These are phyloP conservation scores for Drosophila ananassae DNA, from an alignment of 1,140 invertebrate species.

Conservation along the genomic window DNA sequence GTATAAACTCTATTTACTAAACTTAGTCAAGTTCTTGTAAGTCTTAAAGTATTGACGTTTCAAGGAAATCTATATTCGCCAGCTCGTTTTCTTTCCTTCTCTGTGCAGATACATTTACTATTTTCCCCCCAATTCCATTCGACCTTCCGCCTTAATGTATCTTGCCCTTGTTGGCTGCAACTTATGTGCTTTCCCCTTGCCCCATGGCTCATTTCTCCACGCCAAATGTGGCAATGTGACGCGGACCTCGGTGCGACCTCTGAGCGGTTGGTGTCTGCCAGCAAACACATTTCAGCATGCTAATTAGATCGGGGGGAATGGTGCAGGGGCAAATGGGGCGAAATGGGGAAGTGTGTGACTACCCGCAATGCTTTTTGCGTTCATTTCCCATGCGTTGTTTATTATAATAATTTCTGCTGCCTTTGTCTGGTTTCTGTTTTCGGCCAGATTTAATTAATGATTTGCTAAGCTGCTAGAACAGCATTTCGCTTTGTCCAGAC, in stretches of 20 bases:
- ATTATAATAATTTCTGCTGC: slow-evolving; percentile 70
- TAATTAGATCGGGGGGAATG: slow-evolving; percentile 58
- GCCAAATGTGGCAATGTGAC: slow-evolving; percentile 19
- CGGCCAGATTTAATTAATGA: slow-evolving; percentile 74
- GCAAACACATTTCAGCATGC: slow-evolving; percentile 56
- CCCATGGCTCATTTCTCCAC: slow-evolving; percentile 12
- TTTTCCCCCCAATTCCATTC: neutral
- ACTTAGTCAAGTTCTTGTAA: too few species aligned
- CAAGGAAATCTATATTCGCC: neutral
- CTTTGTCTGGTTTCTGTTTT: slow-evolving; percentile 51
- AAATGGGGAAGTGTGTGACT: neutral
- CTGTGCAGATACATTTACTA: neutral
- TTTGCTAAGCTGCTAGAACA: slow-evolving; percentile 66
- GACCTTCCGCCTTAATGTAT: slow-evolving; percentile 57
- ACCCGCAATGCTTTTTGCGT: slow-evolving; percentile 52
- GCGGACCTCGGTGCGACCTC: slow-evolving; percentile 29
- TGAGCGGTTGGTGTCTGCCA: slow-evolving; percentile 15
- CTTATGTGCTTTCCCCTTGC: slow-evolving; percentile 32
- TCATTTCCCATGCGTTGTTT: slow-evolving; percentile 70
- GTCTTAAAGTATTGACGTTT: neutral
- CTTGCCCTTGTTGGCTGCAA: slow-evolving; percentile 50
- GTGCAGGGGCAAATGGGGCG: neutral
- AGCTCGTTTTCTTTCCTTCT: neutral
- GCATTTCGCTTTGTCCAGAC: slow-evolving; percentile 21
- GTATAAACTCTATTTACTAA: too few species aligned